Percentiles rank a stretch among this genome's conserved stretches.
phyloP scores from a whole-genome alignment of 92 coral and sea anemone genomes.

The Paragorgia papillata region DNA sequence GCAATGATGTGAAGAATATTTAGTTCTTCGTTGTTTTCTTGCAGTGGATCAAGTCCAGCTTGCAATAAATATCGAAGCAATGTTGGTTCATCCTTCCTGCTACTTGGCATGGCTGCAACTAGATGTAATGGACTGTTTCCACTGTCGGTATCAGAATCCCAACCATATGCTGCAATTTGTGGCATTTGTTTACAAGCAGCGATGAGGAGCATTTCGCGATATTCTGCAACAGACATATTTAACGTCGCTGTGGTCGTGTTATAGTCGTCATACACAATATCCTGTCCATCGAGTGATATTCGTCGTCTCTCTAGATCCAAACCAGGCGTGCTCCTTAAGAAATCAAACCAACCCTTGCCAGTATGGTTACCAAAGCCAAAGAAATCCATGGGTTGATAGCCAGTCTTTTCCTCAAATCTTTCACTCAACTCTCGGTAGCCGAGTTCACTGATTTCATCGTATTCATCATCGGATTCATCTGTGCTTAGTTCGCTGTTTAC shows the following conservation, averaged over 20 bases:
- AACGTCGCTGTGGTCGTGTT: not conserved
- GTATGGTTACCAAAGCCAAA: conserved; percentile 23
- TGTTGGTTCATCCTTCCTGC: conserved; percentile 6
- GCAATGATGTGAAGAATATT: conserved; percentile 57
- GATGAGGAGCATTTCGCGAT: conserved; percentile 40
- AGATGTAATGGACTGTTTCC: conserved; percentile 64
- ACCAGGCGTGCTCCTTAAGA: conserved; percentile 1
- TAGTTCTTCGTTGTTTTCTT: conserved; percentile 40
- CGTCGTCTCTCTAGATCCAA: not conserved
- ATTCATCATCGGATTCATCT: no score
- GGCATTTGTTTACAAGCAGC: conserved; percentile 42
- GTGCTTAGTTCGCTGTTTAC: no score
- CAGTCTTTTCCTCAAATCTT: conserved; percentile 1
- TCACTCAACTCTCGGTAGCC: not conserved
- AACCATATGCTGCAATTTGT: conserved; percentile 5
- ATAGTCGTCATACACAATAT: not conserved
- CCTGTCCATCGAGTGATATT: not conserved
- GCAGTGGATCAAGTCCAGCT: conserved; percentile 47
- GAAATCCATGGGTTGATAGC: conserved; percentile 30
- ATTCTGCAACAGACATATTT: not conserved
- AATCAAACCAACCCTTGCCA: conserved; percentile 12
- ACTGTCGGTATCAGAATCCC: not conserved
- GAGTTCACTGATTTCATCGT: not conserved
- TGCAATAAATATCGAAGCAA: conserved; percentile 19
- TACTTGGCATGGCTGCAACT: conserved; percentile 59